phyloP scores from a whole-genome alignment of 2,888 invertebrate genomes.

The Caenorhabditis sp. region DNA sequence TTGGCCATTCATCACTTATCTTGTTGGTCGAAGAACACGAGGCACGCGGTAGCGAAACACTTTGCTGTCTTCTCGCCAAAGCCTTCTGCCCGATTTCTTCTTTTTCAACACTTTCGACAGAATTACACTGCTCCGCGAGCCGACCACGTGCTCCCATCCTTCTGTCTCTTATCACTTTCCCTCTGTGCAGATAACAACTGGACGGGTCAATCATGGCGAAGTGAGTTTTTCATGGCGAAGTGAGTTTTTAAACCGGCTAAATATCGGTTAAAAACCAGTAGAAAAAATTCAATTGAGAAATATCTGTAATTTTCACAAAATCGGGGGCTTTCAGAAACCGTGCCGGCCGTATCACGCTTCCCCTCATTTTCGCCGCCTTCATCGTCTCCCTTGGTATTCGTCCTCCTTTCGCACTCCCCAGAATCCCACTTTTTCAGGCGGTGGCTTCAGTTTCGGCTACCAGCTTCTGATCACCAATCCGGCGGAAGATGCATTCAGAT shows the following conservation, averaged over 20 bases:
- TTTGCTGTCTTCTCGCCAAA: too few relatives aligned
- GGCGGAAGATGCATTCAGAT: constrained; percentile 63
- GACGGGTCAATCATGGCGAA: too few relatives aligned
- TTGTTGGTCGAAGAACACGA: too few relatives aligned
- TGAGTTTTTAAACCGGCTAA: too few relatives aligned
- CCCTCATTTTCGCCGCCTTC: background rate
- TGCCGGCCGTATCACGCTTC: background rate
- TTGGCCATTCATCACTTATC: too few relatives aligned
- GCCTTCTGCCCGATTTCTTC: constrained; percentile 3
- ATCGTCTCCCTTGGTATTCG: constrained; percentile 21
- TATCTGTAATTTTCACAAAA: too few relatives aligned
- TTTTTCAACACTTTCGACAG: background rate
- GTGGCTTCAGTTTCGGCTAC: constrained; percentile 69
- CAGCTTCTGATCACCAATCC: constrained; percentile 72
- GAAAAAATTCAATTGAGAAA: too few relatives aligned
- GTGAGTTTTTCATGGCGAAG: background rate
- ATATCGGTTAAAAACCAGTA: too few relatives aligned
- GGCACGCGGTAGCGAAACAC: too few relatives aligned
- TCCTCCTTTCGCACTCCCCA: constrained; percentile 1
- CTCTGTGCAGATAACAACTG: too few relatives aligned
- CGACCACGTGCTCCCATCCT: background rate
- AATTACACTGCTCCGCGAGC: background rate
- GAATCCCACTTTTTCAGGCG: constrained; percentile 19
- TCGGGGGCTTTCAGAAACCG: constrained; percentile 4
- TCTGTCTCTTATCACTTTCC: background rate